Conservation (phyloP, 2,888 invertebrate genomes). For the Athetis lepigone region DNA sequence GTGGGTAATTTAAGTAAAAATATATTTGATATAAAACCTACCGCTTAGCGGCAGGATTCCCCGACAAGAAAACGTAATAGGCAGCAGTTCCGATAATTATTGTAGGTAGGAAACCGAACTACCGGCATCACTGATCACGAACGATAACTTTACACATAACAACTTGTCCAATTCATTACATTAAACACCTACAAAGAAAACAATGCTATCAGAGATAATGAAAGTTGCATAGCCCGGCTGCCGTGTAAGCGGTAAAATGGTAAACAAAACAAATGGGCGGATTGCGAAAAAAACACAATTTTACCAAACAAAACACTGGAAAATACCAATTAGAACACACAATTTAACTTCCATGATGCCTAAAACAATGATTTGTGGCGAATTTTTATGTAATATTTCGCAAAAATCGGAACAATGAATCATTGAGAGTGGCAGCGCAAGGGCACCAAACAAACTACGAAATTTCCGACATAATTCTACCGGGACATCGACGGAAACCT, state of each 20-base stretch:
- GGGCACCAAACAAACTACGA: conserved; percentile 72
- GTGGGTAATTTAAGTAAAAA: not conserved
- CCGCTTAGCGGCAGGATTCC: conserved; percentile 36
- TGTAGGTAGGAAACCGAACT: conserved; percentile 27
- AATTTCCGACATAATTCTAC: conserved; percentile 70
- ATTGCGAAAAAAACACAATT: conserved; percentile 64
- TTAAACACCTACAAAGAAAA: conserved; percentile 44
- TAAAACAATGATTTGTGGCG: conserved; percentile 52
- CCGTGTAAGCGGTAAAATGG: conserved; percentile 75
- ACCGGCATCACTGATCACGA: conserved; percentile 34
- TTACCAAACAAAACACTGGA: conserved; percentile 54
- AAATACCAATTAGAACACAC: conserved; percentile 50
- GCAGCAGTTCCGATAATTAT: conserved; percentile 20
- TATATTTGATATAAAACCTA: not conserved
- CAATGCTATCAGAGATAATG: conserved; percentile 57
- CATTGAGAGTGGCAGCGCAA: conserved; percentile 82
- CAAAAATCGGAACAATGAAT: conserved; percentile 87
- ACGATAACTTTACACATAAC: conserved; percentile 27
- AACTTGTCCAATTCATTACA: conserved; percentile 20
- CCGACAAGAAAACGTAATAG: conserved; percentile 1
- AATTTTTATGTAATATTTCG: conserved; percentile 75
- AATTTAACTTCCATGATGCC: conserved; percentile 46
- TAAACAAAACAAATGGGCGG: conserved; percentile 86
- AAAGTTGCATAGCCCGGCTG: conserved; percentile 47
- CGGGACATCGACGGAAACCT: conserved; percentile 70